These are phyloP conservation scores for Aplodontia rufa DNA, from an alignment of 2,113 vertebrate genomes.

Conservation along the genomic window DNA sequence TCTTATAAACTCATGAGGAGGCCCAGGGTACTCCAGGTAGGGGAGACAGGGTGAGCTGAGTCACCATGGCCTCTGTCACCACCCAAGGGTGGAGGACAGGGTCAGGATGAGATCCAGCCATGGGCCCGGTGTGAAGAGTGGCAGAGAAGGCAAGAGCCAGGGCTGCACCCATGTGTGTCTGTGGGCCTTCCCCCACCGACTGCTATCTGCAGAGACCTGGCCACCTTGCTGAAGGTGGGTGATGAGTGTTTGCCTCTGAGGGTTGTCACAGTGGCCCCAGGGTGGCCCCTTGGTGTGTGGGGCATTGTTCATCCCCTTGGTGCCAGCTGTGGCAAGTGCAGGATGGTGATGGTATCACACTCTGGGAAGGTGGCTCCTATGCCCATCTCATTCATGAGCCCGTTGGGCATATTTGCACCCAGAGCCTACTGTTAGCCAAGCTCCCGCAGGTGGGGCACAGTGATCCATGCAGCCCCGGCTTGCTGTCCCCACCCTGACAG, in stretches of 20 bases:
- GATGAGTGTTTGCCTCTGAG: background rate
- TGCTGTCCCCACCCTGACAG: background rate
- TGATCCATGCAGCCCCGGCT: background rate
- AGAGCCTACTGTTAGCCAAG: background rate
- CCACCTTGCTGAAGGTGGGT: background rate
- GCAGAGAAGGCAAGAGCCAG: background rate
- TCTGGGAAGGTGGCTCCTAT: no score
- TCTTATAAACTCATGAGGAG: background rate
- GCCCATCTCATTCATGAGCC: no score
- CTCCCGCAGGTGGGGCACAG: rapidly evolving
- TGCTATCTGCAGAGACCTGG: no score
- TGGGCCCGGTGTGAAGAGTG: no score
- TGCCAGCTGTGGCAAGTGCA: rapidly evolving
- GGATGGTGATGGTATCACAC: background rate
- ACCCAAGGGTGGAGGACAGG: no score
- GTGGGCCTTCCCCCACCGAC: background rate
- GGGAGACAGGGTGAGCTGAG: background rate
- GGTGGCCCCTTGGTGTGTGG: rapidly evolving
- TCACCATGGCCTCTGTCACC: no score
- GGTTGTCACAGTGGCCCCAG: rapidly evolving
- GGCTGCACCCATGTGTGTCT: background rate
- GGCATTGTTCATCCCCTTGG: rapidly evolving
- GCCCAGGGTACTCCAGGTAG: background rate
- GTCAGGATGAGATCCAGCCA: no score
- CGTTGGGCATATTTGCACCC: background rate